Evolutionary conservation across 2,113 vertebrate species (phyloP).

Genomic region (Poeciliopsis retropinna): DNA sequence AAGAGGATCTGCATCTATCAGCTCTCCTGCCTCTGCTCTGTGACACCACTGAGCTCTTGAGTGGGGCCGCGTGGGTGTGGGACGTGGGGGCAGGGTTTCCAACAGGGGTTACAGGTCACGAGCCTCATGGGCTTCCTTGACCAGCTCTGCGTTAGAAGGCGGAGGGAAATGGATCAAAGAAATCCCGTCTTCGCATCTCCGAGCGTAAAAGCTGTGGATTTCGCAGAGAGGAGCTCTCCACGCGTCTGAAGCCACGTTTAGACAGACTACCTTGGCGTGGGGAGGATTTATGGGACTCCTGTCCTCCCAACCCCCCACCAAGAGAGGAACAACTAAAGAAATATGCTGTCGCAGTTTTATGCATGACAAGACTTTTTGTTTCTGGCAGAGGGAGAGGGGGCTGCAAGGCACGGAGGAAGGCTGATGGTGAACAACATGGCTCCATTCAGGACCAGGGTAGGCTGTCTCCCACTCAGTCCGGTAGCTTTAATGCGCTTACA

Average conservation of each 20-base stretch:
- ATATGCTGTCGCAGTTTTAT: slow-evolving; percentile 77
- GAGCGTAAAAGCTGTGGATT: not conserved
- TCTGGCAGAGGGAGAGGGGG: slow-evolving; percentile 27
- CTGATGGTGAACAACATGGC: not conserved
- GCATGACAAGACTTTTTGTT: slow-evolving; percentile 78
- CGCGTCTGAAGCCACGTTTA: not conserved
- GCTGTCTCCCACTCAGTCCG: not conserved
- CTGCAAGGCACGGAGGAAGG: not conserved
- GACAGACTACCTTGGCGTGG: not conserved
- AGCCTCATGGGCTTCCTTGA: slow-evolving; percentile 84
- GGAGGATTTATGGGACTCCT: slow-evolving; percentile 29
- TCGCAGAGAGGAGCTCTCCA: not conserved
- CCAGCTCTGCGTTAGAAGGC: slow-evolving; percentile 72
- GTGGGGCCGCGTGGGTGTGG: slow-evolving; percentile 31
- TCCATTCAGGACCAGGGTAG: slow-evolving; percentile 29
- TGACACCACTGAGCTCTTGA: not conserved
- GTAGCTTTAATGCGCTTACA: not conserved
- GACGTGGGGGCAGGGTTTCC: slow-evolving; percentile 67
- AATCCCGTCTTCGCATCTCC: not conserved
- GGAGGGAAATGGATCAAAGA: slow-evolving; percentile 19
- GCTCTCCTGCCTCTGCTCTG: not conserved
- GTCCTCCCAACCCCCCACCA: slow-evolving; percentile 72
- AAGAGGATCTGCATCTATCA: not conserved
- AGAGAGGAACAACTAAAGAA: slow-evolving; percentile 61
- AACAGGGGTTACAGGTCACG: slow-evolving; percentile 81